phyloP scores from a whole-genome alignment of 2,797 vertebrate species.

The Sparidentex hasta region DNA sequence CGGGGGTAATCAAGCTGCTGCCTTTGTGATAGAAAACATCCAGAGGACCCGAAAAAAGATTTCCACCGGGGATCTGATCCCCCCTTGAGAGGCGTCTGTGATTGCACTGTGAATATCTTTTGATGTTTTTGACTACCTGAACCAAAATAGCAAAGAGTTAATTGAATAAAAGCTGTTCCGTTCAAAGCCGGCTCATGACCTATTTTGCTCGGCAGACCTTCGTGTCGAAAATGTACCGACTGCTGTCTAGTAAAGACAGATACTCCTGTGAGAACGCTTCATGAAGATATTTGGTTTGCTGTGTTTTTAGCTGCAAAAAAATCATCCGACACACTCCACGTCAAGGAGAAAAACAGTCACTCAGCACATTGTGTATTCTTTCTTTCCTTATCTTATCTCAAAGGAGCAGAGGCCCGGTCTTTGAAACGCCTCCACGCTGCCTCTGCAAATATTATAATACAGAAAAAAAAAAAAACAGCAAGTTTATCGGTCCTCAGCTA shows the following conservation, averaged over 20 bases:
- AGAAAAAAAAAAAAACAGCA: background rate
- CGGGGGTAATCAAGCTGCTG: conserved; percentile 23
- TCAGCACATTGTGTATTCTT: conserved; percentile 6
- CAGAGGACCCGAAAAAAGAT: conserved; percentile 19
- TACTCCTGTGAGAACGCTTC: background rate
- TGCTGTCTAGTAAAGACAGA: conserved; percentile 10
- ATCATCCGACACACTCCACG: background rate
- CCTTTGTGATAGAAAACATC: conserved; percentile 29
- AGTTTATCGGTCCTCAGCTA: background rate
- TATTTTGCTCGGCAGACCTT: conserved; percentile 23
- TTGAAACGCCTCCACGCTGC: background rate
- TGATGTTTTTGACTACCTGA: conserved; percentile 17
- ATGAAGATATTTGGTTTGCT: background rate
- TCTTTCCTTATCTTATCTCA: conserved; percentile 11
- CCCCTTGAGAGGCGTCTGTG: background rate
- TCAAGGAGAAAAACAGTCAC: background rate
- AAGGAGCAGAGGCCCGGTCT: background rate
- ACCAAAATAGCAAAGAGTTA: conserved; percentile 37
- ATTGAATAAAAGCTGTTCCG: conserved; percentile 41
- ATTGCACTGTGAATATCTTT: conserved; percentile 11
- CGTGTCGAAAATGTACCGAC: background rate
- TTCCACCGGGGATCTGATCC: conserved; percentile 9
- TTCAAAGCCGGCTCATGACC: conserved; percentile 29
- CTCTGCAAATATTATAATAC: conserved; percentile 7
- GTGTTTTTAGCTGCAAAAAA: background rate